Percentiles rank a stretch among this genome's conserved stretches.
phyloP scores from a whole-genome alignment of 2,113 vertebrate species.

The Saimiri boliviensis region DNA sequence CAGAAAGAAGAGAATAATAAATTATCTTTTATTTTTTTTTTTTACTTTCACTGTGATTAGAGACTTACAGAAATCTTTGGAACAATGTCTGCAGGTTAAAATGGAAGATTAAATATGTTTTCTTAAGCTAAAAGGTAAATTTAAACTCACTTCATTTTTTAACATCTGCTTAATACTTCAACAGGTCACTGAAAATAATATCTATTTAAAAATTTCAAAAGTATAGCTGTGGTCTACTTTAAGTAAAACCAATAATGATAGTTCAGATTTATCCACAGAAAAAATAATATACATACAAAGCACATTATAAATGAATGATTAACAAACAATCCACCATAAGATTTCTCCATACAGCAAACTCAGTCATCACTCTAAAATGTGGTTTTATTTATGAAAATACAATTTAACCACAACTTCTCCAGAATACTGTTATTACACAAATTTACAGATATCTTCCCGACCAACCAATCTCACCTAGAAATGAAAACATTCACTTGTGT shows the following conservation, averaged over 20 bases:
- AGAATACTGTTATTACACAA: conserved; percentile 39
- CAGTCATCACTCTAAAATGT: conserved; percentile 10
- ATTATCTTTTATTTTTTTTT: background rate
- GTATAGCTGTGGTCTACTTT: background rate
- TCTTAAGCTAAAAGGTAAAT: background rate
- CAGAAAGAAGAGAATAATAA: background rate
- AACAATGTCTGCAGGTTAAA: background rate
- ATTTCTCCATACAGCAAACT: conserved; percentile 31
- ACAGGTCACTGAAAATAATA: background rate
- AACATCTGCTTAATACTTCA: background rate
- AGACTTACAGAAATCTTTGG: background rate
- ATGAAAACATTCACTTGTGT: conserved; percentile 46
- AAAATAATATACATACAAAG: conserved; percentile 9
- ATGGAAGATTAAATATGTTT: background rate
- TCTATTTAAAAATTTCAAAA: background rate
- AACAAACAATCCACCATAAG: conserved; percentile 18
- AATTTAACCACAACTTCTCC: conserved; percentile 22
- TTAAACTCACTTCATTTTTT: background rate
- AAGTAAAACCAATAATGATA: background rate
- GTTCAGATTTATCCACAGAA: background rate
- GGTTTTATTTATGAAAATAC: conserved; percentile 51
- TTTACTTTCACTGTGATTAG: background rate
- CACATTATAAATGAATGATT: background rate
- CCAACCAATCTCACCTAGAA: conserved; percentile 46
- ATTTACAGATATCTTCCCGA: conserved; percentile 48